These are phyloP conservation scores for Lithodes maja DNA, from an alignment of 2,888 invertebrate genomes.

Conservation along the genomic window DNA sequence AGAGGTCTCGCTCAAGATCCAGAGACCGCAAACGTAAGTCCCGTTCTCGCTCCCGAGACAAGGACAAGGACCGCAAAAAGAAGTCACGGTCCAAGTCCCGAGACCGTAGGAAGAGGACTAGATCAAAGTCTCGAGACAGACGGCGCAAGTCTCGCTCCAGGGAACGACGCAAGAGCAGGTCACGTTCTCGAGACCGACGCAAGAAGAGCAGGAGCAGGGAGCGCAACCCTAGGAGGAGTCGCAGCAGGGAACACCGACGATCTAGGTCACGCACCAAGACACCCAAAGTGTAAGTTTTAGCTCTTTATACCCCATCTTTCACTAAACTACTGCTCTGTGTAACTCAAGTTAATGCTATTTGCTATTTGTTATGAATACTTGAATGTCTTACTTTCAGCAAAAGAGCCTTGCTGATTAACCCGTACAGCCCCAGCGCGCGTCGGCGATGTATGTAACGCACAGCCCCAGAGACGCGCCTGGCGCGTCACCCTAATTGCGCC, in stretches of 20 bases:
- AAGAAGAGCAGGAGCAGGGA: constrained; percentile 68
- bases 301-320: neutral
- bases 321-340: no score
- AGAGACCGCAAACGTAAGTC: constrained; percentile 44
- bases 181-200: constrained; percentile 32
- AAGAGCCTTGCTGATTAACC: no score
- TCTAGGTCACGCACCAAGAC: constrained; percentile 74
- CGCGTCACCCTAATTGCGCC: no score
- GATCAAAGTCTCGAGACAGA: constrained; percentile 69
- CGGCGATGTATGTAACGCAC: no score
- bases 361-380: no score
- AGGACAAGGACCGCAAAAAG: constrained; percentile 43
- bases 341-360: no score
- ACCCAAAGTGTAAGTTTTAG: constrained; percentile 71
- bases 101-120: constrained; percentile 52
- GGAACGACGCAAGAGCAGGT: constrained; percentile 69
- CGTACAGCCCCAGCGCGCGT: no score
- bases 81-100: constrained; percentile 54
- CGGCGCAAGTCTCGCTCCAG: constrained; percentile 71
- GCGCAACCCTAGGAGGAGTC: constrained; percentile 62
- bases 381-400: no score
- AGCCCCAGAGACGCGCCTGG: no score
- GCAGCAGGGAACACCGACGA: constrained; percentile 71
- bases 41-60: constrained; percentile 53
- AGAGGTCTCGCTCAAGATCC: constrained; percentile 46